Evolutionary conservation across 1,140 invertebrate species (phyloP).

Genomic region (Bombus cullumanus): DNA sequence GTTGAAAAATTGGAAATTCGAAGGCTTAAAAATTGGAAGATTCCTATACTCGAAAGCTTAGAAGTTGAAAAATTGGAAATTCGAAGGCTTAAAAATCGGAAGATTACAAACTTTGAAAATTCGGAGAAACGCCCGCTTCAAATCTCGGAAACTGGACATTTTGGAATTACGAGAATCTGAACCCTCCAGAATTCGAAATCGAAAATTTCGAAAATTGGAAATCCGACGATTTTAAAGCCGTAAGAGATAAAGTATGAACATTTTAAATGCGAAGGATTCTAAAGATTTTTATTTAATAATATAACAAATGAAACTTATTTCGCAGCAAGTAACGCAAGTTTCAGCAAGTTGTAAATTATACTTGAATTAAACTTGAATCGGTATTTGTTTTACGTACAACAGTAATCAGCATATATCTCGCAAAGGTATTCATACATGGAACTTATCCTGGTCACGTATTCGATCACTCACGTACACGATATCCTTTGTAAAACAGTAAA

Average conservation of each 20-base stretch:
- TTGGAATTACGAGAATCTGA: neutral
- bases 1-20: neutral
- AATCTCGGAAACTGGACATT: neutral
- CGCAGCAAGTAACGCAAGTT: neutral
- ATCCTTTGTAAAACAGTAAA: neutral
- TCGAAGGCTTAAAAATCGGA: neutral
- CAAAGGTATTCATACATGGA: neutral
- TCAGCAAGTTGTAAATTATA: neutral
- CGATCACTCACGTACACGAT: neutral
- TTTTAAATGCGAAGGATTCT: neutral
- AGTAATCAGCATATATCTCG: neutral
- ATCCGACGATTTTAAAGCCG: too few species aligned
- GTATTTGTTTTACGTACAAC: too few species aligned
- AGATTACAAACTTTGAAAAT: neutral
- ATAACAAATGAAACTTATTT: neutral
- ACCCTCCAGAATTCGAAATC: neutral
- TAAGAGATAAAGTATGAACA: neutral
- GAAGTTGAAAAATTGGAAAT: neutral
- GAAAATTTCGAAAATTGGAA: too few species aligned
- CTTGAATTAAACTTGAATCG: too few species aligned
- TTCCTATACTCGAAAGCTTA: neutral
- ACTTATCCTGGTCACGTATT: neutral
- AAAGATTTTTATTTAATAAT: neutral
- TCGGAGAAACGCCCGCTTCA: too few species aligned
- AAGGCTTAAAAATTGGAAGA: neutral